Base-by-base conservation (phyloP, 92 coral and sea anemone genomes). In the Heliopora coerulea region DNA sequence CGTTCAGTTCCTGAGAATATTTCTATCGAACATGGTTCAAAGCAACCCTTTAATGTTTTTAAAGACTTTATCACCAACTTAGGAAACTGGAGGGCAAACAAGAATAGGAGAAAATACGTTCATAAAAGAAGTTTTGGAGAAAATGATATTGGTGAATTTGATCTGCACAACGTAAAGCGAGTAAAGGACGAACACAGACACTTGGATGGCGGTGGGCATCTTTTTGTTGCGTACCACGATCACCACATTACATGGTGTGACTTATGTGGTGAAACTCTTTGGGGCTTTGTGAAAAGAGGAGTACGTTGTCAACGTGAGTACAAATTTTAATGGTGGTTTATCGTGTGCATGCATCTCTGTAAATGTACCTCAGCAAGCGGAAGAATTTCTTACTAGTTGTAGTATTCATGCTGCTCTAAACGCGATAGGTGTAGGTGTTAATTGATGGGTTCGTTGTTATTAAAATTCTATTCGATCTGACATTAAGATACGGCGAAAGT, bases 181-280 rank as follows among this genome's bases (percentile, higher is more conserved):
- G 77, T 54, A 10, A 70, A 62, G 39, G 32, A 82, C 66, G 24
- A 27, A 24, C 59, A 74, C 11, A 69, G 54, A 50, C 74, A 83
- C 26, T 78, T 75, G 44, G 54, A 82, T 18, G 99, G 96, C 14
- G 88, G 91, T 3, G 99, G 99, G 30, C 99, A 95, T 79, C 63
- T 85, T 23, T 95, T 95, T 68, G 72, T 88, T 12, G 84, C 96
- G 1, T 72, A 67, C 75, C 82, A 82, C 27, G 84, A 90, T 56
- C 86, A 88, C 40, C 88, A 95, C 52, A 96, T 96, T 28, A 95
- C 97, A 0, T 95, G 99, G 99, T 95, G 99, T 59, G 99, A 95
- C 33, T 84, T 89, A 56, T 95, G 99, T 78, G 96, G 99, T 19
- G 99, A 95, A 58, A 90, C 91, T 61, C 88, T 95, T 30, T 95